phyloP scores from a whole-genome alignment of 30 jellyfish, hydroid and myxozoan genomes.

The Turritopsis rubra region DNA sequence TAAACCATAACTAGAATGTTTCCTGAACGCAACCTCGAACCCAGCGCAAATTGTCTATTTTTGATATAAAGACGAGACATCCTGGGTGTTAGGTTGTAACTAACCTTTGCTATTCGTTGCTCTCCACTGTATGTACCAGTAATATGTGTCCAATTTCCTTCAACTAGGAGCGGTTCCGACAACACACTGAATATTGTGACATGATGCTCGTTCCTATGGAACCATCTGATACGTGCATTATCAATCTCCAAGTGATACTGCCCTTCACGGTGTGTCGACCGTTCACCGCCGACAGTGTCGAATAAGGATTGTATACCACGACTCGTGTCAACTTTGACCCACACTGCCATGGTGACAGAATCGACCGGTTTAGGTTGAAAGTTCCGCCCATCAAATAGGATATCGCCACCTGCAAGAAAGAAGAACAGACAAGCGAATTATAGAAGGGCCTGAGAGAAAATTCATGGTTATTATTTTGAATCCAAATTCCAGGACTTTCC shows the following conservation, averaged over 20 bases:
- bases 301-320: slow-evolving; percentile 83
- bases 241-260: slow-evolving; percentile 88
- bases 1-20: no score
- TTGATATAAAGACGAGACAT: no score
- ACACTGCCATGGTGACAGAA: slow-evolving; percentile 76
- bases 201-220: slow-evolving; percentile 78
- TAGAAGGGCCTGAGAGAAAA: no score
- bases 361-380: slow-evolving; percentile 81
- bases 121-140: slow-evolving; percentile 80
- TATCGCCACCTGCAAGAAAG: slow-evolving; percentile 78
- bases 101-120: slow-evolving; percentile 66
- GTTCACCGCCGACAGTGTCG: slow-evolving; percentile 82
- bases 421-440: no score
- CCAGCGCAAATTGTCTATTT: no score
- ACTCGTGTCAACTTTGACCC: slow-evolving; percentile 88
- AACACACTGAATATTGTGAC: slow-evolving; percentile 64
- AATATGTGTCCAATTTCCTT: slow-evolving; percentile 71
- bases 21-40: no score
- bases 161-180: slow-evolving; percentile 45
- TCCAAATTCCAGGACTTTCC: no score
- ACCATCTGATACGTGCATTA: slow-evolving; percentile 82
- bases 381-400: slow-evolving; percentile 68
- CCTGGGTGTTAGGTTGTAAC: no score
- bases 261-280: slow-evolving; percentile 83
- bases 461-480: no score